These are phyloP conservation scores for Drosophila subpulchrella DNA, from an alignment of 1,140 invertebrate species.

Conservation along the genomic window DNA sequence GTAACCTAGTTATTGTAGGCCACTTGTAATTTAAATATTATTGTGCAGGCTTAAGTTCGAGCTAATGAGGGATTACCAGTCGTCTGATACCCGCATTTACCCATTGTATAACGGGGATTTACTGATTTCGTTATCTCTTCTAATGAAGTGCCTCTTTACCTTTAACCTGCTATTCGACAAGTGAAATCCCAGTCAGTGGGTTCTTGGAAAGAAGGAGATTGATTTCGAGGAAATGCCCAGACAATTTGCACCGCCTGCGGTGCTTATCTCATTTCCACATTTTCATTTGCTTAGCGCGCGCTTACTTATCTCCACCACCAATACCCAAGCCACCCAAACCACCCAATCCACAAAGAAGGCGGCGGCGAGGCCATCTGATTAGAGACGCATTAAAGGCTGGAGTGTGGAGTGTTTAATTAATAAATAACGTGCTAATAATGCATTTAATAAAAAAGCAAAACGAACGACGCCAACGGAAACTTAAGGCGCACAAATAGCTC, in stretches of 20 bases:
- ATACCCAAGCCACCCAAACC: neutral
- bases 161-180: conserved; percentile 19
- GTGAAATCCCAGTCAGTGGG: conserved; percentile 11
- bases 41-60: conserved; percentile 13
- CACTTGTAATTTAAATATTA: neutral
- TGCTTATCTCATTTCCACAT: conserved; percentile 65
- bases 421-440: conserved; percentile 82
- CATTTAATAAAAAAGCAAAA: conserved; percentile 59
- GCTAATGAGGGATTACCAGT: conserved; percentile 25
- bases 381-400: conserved; percentile 61
- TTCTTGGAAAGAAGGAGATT: conserved; percentile 25
- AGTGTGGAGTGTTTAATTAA: conserved; percentile 71
- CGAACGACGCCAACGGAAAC: conserved; percentile 22
- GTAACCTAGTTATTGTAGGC: neutral
- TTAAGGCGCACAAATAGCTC: conserved; percentile 22
- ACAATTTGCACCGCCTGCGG: conserved; percentile 30
- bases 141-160: conserved; percentile 19
- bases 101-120: conserved; percentile 1
- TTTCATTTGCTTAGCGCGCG: conserved; percentile 46
- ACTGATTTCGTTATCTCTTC: conserved; percentile 20
- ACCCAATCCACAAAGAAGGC: conserved; percentile 11
- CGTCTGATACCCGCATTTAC: conserved; percentile 17
- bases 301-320: conserved; percentile 51
- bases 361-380: conserved; percentile 54
- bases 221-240: conserved; percentile 60